phyloP scores from a whole-genome alignment of 2,888 invertebrate genomes.

The Drosophila paramelanica region DNA sequence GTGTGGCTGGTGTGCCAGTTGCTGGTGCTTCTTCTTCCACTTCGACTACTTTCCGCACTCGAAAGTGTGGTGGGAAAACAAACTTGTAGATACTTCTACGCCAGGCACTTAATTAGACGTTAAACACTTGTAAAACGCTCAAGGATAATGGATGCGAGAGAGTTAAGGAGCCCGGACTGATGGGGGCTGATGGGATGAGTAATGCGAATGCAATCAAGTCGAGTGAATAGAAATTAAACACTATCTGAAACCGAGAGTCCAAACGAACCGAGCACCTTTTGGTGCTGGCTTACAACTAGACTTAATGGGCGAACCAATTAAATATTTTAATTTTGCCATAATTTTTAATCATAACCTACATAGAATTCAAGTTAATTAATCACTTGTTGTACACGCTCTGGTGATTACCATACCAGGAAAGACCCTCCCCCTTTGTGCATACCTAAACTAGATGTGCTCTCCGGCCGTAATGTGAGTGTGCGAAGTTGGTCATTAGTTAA shows the following conservation, averaged over 20 bases:
- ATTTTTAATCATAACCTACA: constrained; percentile 33
- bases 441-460: not conserved
- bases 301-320: constrained; percentile 36
- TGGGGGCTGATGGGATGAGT: constrained; percentile 22
- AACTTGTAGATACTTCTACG: constrained; percentile 65
- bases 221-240: constrained; percentile 13
- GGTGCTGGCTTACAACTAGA: not conserved
- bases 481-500: constrained; percentile 78
- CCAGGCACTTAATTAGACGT: constrained; percentile 79
- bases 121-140: constrained; percentile 80
- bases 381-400: constrained; percentile 49
- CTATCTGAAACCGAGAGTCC: constrained; percentile 17
- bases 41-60: constrained; percentile 37
- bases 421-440: not conserved
- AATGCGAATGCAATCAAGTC: constrained; percentile 50
- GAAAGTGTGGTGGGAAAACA: constrained; percentile 58
- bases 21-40: constrained; percentile 20
- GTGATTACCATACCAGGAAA: constrained; percentile 45
- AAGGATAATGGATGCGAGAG: constrained; percentile 73
- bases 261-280: not conserved
- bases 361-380: constrained; percentile 64
- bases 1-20: not conserved
- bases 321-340: constrained; percentile 16
- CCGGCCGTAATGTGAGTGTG: constrained; percentile 30
- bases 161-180: constrained; percentile 10